Conservation (phyloP, 2,888 invertebrate genomes). For the Oxycera nigricornis region DNA sequence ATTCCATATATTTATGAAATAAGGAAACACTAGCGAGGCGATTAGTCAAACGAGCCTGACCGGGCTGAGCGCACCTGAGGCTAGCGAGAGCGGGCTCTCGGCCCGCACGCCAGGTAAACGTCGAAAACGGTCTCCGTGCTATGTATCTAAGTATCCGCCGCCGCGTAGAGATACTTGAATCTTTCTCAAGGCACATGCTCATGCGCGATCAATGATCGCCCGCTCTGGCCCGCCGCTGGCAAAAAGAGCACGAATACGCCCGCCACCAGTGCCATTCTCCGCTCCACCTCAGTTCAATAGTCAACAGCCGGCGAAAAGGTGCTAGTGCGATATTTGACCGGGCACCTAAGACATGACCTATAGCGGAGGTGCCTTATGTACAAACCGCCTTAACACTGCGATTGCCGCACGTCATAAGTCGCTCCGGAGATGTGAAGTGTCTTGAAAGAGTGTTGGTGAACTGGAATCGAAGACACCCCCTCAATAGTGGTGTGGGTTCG, state of each 20-base stretch:
- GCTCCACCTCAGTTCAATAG: neutral
- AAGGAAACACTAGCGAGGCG: conserved; percentile 44
- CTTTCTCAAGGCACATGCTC: conserved; percentile 19
- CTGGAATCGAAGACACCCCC: conserved; percentile 23
- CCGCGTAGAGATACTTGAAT: neutral
- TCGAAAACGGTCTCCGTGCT: conserved; percentile 8
- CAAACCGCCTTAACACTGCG: conserved; percentile 7
- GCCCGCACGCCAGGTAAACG: conserved; percentile 25
- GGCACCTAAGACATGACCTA: conserved; percentile 28
- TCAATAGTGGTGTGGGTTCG: neutral
- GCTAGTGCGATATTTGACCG: conserved; percentile 26
- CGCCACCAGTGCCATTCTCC: neutral
- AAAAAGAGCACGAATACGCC: neutral
- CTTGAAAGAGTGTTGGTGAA: neutral
- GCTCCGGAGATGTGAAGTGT: neutral
- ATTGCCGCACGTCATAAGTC: conserved; percentile 12
- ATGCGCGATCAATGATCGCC: conserved; percentile 28
- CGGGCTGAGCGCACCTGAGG: conserved; percentile 39
- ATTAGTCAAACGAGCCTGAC: conserved; percentile 43
- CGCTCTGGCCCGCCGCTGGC: neutral
- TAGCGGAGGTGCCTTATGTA: conserved; percentile 17
- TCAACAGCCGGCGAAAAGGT: conserved; percentile 28
- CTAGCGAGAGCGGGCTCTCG: conserved; percentile 28
- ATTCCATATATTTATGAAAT: conserved; percentile 43
- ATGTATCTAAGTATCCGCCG: conserved; percentile 14